These are phyloP conservation scores for Fissipunctia ypsillon DNA, from an alignment of 2,888 invertebrate species.

Conservation along the genomic window DNA sequence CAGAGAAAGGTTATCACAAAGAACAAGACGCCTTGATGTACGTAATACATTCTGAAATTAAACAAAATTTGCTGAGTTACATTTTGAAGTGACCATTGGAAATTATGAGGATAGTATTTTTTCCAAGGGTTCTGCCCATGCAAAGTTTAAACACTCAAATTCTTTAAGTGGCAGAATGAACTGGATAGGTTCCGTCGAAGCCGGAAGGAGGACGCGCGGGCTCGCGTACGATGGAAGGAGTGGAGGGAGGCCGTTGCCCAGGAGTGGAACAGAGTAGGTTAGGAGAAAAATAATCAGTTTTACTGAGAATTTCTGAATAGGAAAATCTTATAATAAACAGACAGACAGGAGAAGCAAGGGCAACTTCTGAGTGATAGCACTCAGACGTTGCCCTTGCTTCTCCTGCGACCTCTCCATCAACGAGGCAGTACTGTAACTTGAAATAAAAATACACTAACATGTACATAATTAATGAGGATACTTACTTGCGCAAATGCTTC, in stretches of 20 bases:
- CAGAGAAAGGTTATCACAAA: conserved; percentile 73
- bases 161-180: neutral
- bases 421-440: neutral
- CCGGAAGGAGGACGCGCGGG: neutral
- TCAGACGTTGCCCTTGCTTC: neutral
- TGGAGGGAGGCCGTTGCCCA: neutral
- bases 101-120: neutral
- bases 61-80: conserved; percentile 19
- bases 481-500: conserved; percentile 89
- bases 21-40: conserved; percentile 77
- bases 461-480: no score
- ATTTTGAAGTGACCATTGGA: neutral
- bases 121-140: neutral
- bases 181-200: no score
- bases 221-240: neutral
- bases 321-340: neutral
- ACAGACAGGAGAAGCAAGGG: no score
- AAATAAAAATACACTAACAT: neutral
- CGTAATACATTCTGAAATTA: conserved; percentile 80
- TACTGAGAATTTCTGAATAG: neutral
- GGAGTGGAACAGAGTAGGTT: neutral
- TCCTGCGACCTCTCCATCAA: neutral
- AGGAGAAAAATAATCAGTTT: no score
- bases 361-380: no score
- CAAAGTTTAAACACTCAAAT: neutral